Percentiles rank a stretch among this genome's conserved stretches.
Conservation (phyloP, 1,140 invertebrate species). For the Trissolcus basalis region DNA sequence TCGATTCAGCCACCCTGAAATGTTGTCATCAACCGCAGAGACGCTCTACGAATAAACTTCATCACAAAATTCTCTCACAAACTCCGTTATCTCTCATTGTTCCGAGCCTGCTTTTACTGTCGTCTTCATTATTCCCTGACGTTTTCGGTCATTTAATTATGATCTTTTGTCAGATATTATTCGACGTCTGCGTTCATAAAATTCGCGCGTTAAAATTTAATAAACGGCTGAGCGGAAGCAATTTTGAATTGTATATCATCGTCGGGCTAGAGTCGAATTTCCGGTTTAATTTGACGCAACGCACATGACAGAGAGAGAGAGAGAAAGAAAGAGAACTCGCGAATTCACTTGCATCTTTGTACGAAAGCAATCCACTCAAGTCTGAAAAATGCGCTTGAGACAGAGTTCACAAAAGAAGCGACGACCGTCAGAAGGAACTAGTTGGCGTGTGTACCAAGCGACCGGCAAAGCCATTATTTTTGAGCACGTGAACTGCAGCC, state of each 20-base stretch:
- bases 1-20: background rate
- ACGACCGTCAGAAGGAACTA: conserved; percentile 25
- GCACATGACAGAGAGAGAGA: conserved; percentile 9
- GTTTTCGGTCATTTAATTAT: conserved; percentile 13
- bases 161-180: conserved; percentile 8
- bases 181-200: conserved; percentile 19
- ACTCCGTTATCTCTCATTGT: conserved; percentile 11
- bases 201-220: conserved; percentile 28
- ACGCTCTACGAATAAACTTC: conserved; percentile 11
- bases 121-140: conserved; percentile 23
- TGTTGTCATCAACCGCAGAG: conserved; percentile 6
- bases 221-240: conserved; percentile 16
- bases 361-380: conserved; percentile 38
- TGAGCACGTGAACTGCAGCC: conserved; percentile 2
- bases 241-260: conserved; percentile 33
- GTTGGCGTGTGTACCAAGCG: conserved; percentile 12
- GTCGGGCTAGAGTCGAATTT: conserved; percentile 18
- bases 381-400: conserved; percentile 32
- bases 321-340: too few relatives aligned
- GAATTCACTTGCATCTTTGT: too few relatives aligned
- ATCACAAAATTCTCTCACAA: conserved; percentile 13
- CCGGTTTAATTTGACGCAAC: conserved; percentile 39
- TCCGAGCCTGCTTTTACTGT: conserved; percentile 10
- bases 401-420: conserved; percentile 22
- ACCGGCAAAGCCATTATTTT: conserved; percentile 11